Percentiles rank a stretch among this genome's conserved stretches.
phyloP scores from a whole-genome alignment of 1,140 invertebrate genomes.

The Drosophila ercepeae region DNA sequence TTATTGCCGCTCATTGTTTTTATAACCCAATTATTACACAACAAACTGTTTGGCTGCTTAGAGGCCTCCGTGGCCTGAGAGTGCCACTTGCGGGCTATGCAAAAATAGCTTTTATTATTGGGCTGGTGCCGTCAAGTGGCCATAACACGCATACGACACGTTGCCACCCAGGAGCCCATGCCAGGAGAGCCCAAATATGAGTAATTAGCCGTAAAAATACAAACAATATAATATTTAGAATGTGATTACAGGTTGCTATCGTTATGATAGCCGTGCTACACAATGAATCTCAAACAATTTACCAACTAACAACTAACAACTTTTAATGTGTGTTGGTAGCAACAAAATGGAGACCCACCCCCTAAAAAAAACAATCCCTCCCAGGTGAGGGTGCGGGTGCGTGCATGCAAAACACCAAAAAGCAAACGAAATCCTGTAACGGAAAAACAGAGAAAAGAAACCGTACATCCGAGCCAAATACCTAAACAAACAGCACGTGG shows the following conservation, averaged over 20 bases:
- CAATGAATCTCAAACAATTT: conserved; percentile 75
- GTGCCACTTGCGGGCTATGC: conserved; percentile 28
- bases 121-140: conserved; percentile 56
- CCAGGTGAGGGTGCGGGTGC: conserved; percentile 16
- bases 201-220: conserved; percentile 72
- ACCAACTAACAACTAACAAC: conserved; percentile 71
- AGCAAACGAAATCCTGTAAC: conserved; percentile 25
- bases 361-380: conserved; percentile 24
- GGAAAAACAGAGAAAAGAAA: conserved; percentile 34
- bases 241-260: conserved; percentile 60
- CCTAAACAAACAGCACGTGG: conserved; percentile 49
- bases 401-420: conserved; percentile 24
- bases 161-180: conserved; percentile 20
- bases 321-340: conserved; percentile 43
- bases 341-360: conserved; percentile 25
- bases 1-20: conserved; percentile 78
- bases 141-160: conserved; percentile 71
- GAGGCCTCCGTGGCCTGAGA: conserved; percentile 13
- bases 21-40: conserved; percentile 74
- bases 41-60: conserved; percentile 30
- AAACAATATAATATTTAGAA: conserved; percentile 65
- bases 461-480: conserved; percentile 19
- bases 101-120: conserved; percentile 64
- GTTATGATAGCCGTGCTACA: conserved; percentile 60
- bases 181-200: conserved; percentile 45